phyloP scores from a whole-genome alignment of 2,888 invertebrate species.

The Chesias legatella region DNA sequence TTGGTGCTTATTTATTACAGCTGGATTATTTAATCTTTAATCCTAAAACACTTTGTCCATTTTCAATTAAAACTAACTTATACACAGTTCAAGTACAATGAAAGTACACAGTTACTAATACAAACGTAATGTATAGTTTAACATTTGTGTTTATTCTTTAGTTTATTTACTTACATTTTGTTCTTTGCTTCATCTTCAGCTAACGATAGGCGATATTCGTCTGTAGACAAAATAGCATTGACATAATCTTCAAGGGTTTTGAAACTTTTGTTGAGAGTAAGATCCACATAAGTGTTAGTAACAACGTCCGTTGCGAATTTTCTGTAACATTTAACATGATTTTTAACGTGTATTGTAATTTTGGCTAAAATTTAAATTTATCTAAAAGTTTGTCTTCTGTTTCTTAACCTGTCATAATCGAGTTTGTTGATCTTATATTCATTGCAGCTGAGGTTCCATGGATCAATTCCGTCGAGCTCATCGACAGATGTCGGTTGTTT shows the following conservation, averaged over 20 bases:
- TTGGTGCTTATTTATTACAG: too few species aligned
- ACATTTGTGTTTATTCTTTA: too few species aligned
- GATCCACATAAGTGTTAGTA: constrained; percentile 39
- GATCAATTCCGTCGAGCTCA: constrained; percentile 39
- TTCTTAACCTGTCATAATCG: constrained; percentile 45
- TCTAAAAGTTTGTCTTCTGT: not conserved
- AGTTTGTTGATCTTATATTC: constrained; percentile 55
- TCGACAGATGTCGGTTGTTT: constrained; percentile 25
- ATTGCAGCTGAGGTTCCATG: constrained; percentile 31
- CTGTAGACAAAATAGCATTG: constrained; percentile 15
- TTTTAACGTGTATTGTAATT: not conserved
- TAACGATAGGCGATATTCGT: constrained; percentile 28
- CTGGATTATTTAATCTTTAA: too few species aligned
- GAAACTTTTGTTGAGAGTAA: constrained; percentile 35
- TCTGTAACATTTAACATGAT: constrained; percentile 34
- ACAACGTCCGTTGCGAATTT: constrained; percentile 34
- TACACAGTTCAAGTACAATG: too few species aligned
- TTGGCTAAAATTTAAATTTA: not conserved
- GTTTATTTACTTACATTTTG: constrained; percentile 34
- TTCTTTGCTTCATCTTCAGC: constrained; percentile 46
- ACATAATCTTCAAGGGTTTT: constrained; percentile 29
- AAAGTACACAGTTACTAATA: too few species aligned
- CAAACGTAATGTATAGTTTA: too few species aligned
- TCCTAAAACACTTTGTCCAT: too few species aligned
- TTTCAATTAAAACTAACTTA: too few species aligned